These are phyloP conservation scores for Gambelia wislizenii DNA, from an alignment of 2,797 vertebrate genomes.

Conservation along the genomic window DNA sequence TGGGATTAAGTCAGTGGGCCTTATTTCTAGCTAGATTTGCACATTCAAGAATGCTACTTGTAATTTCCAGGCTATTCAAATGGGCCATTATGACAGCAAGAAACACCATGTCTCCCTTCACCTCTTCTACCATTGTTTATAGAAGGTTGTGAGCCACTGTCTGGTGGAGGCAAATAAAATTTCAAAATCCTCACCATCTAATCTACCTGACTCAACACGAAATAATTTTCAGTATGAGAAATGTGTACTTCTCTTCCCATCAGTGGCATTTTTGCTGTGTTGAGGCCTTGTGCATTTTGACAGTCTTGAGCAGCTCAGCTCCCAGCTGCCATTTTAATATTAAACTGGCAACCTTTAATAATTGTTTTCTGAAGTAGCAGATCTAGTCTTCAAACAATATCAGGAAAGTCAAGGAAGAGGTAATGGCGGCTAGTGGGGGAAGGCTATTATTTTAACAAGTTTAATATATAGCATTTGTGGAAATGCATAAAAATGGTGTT, in stretches of 20 bases:
- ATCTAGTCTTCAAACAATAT: slow-evolving; percentile 24
- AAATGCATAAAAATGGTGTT: slow-evolving; percentile 50
- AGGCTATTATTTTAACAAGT: slow-evolving; percentile 50
- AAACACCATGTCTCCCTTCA: slow-evolving; percentile 30
- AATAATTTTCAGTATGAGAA: slow-evolving; percentile 28
- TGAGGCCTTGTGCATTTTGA: slow-evolving; percentile 5
- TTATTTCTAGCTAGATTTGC: neutral
- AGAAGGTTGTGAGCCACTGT: slow-evolving; percentile 19
- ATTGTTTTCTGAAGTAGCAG: neutral
- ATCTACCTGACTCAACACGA: slow-evolving; percentile 40
- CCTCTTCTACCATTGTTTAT: slow-evolving; percentile 41
- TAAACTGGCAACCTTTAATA: slow-evolving; percentile 25
- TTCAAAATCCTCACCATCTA: slow-evolving; percentile 12
- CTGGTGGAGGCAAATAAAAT: neutral
- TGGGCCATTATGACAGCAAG: slow-evolving; percentile 15
- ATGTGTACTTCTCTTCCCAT: slow-evolving; percentile 23
- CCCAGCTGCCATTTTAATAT: slow-evolving; percentile 42
- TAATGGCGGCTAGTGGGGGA: neutral
- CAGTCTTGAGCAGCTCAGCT: slow-evolving; percentile 42
- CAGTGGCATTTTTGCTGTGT: neutral
- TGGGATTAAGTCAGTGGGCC: neutral
- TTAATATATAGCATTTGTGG: slow-evolving; percentile 52
- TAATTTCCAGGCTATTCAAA: neutral
- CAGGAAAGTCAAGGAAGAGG: slow-evolving; percentile 27
- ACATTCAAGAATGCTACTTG: neutral